Base-by-base conservation (phyloP, 2,888 invertebrate species). In the Hirtodrosophila cameraria region DNA sequence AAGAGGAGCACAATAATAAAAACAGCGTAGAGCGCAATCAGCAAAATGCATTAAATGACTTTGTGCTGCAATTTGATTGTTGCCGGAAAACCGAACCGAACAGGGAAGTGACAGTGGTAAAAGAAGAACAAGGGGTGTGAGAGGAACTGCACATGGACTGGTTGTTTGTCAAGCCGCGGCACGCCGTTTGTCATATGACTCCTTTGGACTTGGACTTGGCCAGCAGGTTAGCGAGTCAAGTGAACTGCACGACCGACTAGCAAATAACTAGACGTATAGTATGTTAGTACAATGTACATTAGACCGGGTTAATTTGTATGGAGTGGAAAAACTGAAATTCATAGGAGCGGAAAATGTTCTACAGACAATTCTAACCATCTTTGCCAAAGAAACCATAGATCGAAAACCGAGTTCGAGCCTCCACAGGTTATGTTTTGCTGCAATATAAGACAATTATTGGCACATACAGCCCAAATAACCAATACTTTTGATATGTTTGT, bases 11-110 rank as follows among this genome's bases (percentile, higher is more conserved):
- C 58, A 57, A 59, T 60, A 75, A 49, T 54, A 70, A 48, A 48
- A 68, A 39, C 59, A 49, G 58, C 66, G 55, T 43, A 58, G 66
- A 78, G 61, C 65, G 75, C 77, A 84, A 84, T 78, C 77, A 81
- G 75, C 78, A 84, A 78, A 78, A 81, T 84, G 85, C 82, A 78
- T 84, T 78, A 77, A 84, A 74, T 81, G 84, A 77, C 77, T 81
- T 81, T 81, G 61, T 77, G 72, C 42, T 67, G 67, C 49, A 45
- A 45, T 67, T 67, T 71, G 71, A 65, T 67, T 67, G 71, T 62
- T 68, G 62, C 31, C 27, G 65, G 28, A 54, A 20, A 41, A 27
- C 12, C 13, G 27, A 23, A 27, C 30, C 12, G 41, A 30, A 45
- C 36, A 23, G 30, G 13, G 58, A 67, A 39, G 23, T 30, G 46